Evolutionary conservation across 2,797 vertebrate species (phyloP), one percentile per base, ranked within the genome.

Genomic region (Ateles fusciceps): DNA sequence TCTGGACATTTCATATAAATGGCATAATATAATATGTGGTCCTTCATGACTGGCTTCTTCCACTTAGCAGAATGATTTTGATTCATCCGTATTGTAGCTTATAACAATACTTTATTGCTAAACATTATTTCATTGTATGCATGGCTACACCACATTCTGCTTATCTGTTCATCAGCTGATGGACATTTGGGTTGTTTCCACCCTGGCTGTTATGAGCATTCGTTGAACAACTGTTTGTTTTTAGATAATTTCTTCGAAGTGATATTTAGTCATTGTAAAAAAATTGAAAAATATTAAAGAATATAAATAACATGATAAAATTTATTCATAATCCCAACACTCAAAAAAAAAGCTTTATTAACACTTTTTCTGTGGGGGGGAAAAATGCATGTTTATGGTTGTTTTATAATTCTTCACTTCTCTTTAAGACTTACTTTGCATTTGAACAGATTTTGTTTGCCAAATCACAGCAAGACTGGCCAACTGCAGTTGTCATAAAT

Each of bases 371-470:
- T 81, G 14, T 75, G 12, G 12, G 57, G 57, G 1, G 1, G 28
- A 72, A 88, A 87, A 74, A 64, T 64, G 4, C 39, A 39, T 28
- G 11, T 93, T 48, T 72, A 33, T 85, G 1, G 72, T 95, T 68
- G 75, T 85, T 80, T 91, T 72, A 30, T 39, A 50, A 72, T 46
- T 92, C 46, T 26, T 87, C 15, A 75, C 85, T 68, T 92, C 74
- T 94, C 28, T 55, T 92, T 81, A 93, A 86, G 68, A 59, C 81
- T 88, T 87, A 22, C 50, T 81, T 86, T 52, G 64, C 55, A 28
- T 92, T 79, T 88, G 24, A 94, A 61, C 71, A 94, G 59, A 85
- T 93, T 96, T 80, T 95, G 11, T 93, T 97, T 84, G 72, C 26
- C 46, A 92, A 30, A 81, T 84, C 33, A 71, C 39, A 30, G 61